Percentiles rank a stretch among this genome's conserved stretches.
Evolutionary conservation across 2,888 invertebrate species (phyloP).

Genomic region (Osmoderma eremita): DNA sequence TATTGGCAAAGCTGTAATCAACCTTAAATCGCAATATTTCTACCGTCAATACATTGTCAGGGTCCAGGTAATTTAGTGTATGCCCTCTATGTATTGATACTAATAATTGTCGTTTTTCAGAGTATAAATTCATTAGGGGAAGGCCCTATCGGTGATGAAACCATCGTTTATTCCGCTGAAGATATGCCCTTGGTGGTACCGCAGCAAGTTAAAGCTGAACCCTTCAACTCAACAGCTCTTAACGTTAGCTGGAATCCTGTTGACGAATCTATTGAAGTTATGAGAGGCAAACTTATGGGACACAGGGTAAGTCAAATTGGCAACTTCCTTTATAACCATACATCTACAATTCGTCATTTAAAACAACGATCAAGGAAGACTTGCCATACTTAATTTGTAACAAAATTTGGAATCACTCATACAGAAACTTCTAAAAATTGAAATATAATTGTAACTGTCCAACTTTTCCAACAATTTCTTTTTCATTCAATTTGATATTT

Average conservation of each 20-base stretch:
- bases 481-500: slow-evolving; percentile 47
- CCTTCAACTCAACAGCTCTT: slow-evolving; percentile 91
- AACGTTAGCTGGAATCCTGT: slow-evolving; percentile 93
- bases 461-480: background rate
- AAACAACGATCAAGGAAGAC: too few relatives aligned
- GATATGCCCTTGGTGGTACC: slow-evolving; percentile 94
- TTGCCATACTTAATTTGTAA: too few relatives aligned
- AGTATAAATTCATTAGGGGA: slow-evolving; percentile 76
- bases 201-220: slow-evolving; percentile 78
- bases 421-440: too few relatives aligned
- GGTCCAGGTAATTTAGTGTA: slow-evolving; percentile 70
- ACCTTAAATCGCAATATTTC: slow-evolving; percentile 77
- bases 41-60: slow-evolving; percentile 87
- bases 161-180: slow-evolving; percentile 85
- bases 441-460: too few relatives aligned
- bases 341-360: background rate
- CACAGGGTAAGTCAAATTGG: slow-evolving; percentile 73
- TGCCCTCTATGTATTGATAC: background rate
- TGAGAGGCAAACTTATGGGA: slow-evolving; percentile 91
- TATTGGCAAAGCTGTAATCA: slow-evolving; percentile 80
- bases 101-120: slow-evolving; percentile 21
- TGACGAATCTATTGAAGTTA: slow-evolving; percentile 81
- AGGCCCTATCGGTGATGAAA: slow-evolving; percentile 83
- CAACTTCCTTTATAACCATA: background rate
- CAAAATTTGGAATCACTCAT: too few relatives aligned